A percentile compares a stretch with the other conserved stretches of the same genome.
Conservation (phyloP, 2,113 vertebrate species). For the Glaucomys volans region DNA sequence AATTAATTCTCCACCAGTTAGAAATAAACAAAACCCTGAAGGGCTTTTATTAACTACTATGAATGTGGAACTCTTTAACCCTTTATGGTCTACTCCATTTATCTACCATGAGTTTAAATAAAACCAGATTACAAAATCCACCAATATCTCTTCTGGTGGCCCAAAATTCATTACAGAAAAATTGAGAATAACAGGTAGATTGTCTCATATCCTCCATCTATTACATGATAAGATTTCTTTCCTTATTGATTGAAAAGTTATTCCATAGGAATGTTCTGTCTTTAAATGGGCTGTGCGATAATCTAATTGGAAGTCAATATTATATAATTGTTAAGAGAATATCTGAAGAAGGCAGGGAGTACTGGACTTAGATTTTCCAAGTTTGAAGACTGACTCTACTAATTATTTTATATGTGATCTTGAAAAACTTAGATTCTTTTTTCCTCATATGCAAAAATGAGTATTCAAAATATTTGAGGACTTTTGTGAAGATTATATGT, state of each 20-base stretch:
- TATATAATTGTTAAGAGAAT: neutral
- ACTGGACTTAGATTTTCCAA: neutral
- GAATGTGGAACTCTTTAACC: constrained; percentile 24
- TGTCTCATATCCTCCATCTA: neutral
- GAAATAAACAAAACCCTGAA: constrained; percentile 69
- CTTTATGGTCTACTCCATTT: neutral
- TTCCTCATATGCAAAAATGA: neutral
- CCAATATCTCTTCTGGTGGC: neutral
- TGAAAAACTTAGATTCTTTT: neutral
- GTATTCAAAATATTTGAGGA: neutral
- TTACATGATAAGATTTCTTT: neutral
- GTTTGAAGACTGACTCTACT: neutral
- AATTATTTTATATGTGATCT: neutral
- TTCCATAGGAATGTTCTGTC: neutral
- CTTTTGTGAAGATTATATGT: constrained; percentile 12
- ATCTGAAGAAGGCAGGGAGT: neutral
- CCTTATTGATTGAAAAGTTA: neutral
- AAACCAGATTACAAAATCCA: constrained; percentile 8
- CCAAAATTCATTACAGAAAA: neutral
- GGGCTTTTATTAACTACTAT: constrained; percentile 35
- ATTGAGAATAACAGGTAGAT: neutral
- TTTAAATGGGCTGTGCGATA: neutral
- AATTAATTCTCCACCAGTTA: constrained; percentile 72
- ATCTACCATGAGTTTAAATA: neutral
- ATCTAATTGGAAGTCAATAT: neutral